A percentile compares a stretch with the other conserved stretches of the same genome.
These are phyloP conservation scores for Ennomos fuscantarius DNA, from an alignment of 2,888 invertebrate species.

Conservation along the genomic window DNA sequence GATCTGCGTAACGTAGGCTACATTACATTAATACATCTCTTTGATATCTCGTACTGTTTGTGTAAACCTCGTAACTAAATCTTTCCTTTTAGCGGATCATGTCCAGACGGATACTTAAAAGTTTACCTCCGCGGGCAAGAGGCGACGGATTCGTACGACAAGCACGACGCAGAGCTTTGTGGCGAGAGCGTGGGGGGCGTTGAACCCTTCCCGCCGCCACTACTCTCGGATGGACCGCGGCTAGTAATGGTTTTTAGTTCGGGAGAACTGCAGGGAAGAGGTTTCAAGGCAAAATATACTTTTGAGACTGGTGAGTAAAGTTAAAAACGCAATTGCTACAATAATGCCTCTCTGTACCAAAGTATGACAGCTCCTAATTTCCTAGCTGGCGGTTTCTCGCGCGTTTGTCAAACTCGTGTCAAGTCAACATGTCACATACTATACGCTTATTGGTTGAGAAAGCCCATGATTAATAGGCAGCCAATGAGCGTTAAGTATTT, in stretches of 20 bases:
- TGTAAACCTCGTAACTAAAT: not conserved
- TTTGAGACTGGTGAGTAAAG: slow-evolving; percentile 93
- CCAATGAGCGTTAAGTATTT: too few relatives aligned
- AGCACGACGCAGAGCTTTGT: slow-evolving; percentile 96
- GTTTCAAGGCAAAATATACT: slow-evolving; percentile 95
- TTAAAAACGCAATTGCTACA: too few relatives aligned
- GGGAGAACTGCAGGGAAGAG: slow-evolving; percentile 94
- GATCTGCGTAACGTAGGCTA: too few relatives aligned
- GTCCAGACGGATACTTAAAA: slow-evolving; percentile 96
- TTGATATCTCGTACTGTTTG: too few relatives aligned
- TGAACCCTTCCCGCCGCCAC: slow-evolving; percentile 88
- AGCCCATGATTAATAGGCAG: too few relatives aligned
- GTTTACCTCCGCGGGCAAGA: slow-evolving; percentile 97
- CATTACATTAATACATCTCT: too few relatives aligned
- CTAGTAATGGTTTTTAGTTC: slow-evolving; percentile 98
- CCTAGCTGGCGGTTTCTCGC: too few relatives aligned
- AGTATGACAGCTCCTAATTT: too few relatives aligned
- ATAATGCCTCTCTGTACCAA: too few relatives aligned
- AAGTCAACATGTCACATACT: too few relatives aligned
- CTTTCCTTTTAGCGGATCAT: slow-evolving; percentile 68
- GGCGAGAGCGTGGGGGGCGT: slow-evolving; percentile 85
- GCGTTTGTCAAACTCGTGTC: too few relatives aligned
- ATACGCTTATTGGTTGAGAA: too few relatives aligned
- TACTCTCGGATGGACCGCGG: slow-evolving; percentile 96
- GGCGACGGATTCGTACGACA: slow-evolving; percentile 96